Percentiles rank a stretch among this genome's conserved stretches.
Evolutionary conservation across 2,888 invertebrate species (phyloP).

Genomic region (Melinaea marsaeus): DNA sequence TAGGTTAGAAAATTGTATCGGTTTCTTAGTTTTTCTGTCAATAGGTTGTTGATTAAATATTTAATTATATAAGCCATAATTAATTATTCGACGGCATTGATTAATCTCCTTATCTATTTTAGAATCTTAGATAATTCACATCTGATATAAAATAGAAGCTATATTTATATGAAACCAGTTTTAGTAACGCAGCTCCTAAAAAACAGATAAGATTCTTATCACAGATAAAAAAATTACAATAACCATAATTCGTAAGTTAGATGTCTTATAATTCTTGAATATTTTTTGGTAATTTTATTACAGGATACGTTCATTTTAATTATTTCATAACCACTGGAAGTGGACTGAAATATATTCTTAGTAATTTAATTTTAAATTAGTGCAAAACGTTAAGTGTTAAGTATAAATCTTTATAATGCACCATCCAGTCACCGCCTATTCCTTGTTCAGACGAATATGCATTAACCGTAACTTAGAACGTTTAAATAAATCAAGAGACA

Average conservation of each 20-base stretch:
- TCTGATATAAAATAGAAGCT: constrained; percentile 21
- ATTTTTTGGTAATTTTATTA: too few species aligned
- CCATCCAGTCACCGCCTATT: constrained; percentile 25
- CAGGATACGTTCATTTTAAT: constrained; percentile 9
- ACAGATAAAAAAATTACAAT: too few species aligned
- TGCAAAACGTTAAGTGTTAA: background rate
- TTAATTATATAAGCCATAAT: background rate
- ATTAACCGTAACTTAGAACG: constrained; percentile 38
- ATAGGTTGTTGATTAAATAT: background rate
- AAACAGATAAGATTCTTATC: background rate
- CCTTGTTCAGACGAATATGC: constrained; percentile 19
- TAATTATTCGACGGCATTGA: constrained; percentile 9
- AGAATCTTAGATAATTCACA: constrained; percentile 28
- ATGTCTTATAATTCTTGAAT: too few species aligned
- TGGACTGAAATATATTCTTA: background rate
- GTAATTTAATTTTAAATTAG: background rate
- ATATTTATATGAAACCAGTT: constrained; percentile 17
- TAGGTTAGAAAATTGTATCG: too few species aligned
- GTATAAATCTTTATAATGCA: constrained; percentile 15
- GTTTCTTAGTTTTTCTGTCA: too few species aligned
- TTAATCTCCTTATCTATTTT: constrained; percentile 20
- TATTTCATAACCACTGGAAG: too few species aligned
- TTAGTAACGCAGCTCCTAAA: constrained; percentile 5
- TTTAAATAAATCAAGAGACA: constrained; percentile 48
- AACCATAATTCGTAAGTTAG: too few species aligned